Percentiles rank a stretch among this genome's conserved stretches.
Conservation (phyloP, 2,797 vertebrate genomes). For the Erethizon dorsatum region DNA sequence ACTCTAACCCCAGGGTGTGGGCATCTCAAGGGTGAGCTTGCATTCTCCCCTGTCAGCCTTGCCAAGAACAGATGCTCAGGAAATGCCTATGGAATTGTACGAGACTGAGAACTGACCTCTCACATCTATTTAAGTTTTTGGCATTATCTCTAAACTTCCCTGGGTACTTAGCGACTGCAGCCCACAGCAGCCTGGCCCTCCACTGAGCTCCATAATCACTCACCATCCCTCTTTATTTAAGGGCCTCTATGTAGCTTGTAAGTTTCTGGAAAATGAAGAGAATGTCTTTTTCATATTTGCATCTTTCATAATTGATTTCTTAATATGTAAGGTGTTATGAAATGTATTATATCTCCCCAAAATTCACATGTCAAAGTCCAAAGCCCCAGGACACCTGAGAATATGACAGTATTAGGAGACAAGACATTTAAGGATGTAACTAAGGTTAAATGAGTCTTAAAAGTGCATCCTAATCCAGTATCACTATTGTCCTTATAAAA, state of each 20-base stretch:
- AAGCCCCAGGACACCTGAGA: background rate
- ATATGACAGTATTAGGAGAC: background rate
- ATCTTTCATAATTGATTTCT: slow-evolving; percentile 28
- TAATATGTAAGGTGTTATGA: background rate
- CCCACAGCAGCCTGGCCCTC: background rate
- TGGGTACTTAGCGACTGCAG: background rate
- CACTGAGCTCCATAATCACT: background rate
- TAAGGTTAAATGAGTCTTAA: background rate
- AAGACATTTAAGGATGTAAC: background rate
- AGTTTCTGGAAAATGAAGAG: background rate
- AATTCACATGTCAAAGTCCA: background rate
- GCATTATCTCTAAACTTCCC: background rate
- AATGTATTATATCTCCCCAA: background rate
- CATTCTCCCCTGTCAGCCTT: background rate
- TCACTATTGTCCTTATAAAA: background rate
- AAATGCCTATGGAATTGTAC: background rate
- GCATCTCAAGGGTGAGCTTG: background rate
- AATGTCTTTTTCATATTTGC: background rate
- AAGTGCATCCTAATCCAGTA: background rate
- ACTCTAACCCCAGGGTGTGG: background rate
- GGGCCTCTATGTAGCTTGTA: background rate
- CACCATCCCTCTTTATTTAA: background rate
- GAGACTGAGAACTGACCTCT: background rate
- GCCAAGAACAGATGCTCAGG: background rate
- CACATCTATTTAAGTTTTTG: background rate